Evolutionary conservation across 2,888 invertebrate genomes (phyloP).

Genomic region (Chrysotoxum bicinctum): DNA sequence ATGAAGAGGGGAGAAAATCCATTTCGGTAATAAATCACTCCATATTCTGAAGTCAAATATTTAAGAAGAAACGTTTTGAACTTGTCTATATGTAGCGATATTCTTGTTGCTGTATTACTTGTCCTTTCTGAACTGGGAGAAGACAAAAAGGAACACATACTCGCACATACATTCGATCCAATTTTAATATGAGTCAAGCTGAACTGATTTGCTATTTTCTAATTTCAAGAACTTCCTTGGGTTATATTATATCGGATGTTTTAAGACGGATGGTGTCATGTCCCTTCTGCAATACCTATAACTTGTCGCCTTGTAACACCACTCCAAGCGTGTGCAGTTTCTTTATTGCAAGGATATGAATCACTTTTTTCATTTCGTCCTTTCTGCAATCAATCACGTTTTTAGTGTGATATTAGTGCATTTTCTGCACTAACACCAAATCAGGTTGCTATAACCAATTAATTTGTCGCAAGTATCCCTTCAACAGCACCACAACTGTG

Average conservation of each 20-base stretch:
- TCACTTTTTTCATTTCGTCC: slow-evolving; percentile 44
- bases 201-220: slow-evolving; percentile 54
- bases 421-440: slow-evolving; percentile 38
- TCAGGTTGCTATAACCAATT: slow-evolving; percentile 61
- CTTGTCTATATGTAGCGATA: slow-evolving; percentile 18
- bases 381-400: slow-evolving; percentile 50
- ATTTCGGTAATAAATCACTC: slow-evolving; percentile 65
- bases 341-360: slow-evolving; percentile 62
- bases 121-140: background rate
- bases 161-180: slow-evolving; percentile 7
- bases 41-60: slow-evolving; percentile 68
- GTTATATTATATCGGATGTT: background rate
- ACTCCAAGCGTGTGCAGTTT: slow-evolving; percentile 11
- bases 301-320: background rate
- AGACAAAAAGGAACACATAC: background rate
- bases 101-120: slow-evolving; percentile 16
- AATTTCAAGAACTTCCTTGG: slow-evolving; percentile 23
- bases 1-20: slow-evolving; percentile 23
- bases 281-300: slow-evolving; percentile 18
- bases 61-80: slow-evolving; percentile 62
- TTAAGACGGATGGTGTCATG: slow-evolving; percentile 51
- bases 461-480: slow-evolving; percentile 67
- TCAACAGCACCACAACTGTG: slow-evolving; percentile 43
- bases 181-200: slow-evolving; percentile 66
- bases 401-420: slow-evolving; percentile 11